A percentile compares a stretch with the other conserved stretches of the same genome.
Evolutionary conservation across 2,113 vertebrate genomes (phyloP).

Genomic region (Calidris pugnax): DNA sequence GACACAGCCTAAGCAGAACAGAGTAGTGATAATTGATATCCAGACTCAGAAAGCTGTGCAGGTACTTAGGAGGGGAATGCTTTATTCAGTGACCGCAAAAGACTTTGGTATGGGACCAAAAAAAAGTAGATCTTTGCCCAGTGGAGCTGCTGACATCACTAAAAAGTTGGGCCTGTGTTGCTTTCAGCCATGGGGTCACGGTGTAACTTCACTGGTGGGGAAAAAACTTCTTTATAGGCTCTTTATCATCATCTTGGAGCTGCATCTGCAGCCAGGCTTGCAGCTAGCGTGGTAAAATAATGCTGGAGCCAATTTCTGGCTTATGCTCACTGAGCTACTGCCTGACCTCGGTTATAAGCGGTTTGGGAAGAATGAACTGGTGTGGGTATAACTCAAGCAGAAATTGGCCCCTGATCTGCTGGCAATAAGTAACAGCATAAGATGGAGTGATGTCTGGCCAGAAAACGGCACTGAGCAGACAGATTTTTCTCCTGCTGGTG

Average conservation of each 20-base stretch:
- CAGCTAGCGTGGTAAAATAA: not conserved
- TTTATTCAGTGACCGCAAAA: not conserved
- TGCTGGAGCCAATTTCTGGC: not conserved
- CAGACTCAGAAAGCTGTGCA: constrained; percentile 91
- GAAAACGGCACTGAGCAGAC: not conserved
- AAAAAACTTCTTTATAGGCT: not conserved
- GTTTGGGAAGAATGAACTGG: not conserved
- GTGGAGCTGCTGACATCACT: not conserved
- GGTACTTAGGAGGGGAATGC: constrained; percentile 73
- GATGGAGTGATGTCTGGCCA: not conserved
- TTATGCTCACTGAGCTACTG: not conserved
- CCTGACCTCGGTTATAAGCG: not conserved
- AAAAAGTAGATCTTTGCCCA: not conserved
- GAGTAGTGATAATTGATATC: constrained; percentile 88
- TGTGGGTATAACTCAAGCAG: not conserved
- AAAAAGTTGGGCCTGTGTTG: not conserved
- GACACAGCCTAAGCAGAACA: constrained; percentile 85
- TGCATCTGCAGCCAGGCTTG: not conserved
- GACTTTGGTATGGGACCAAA: not conserved
- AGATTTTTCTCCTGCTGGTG: not conserved
- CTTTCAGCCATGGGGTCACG: not conserved
- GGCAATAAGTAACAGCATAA: not conserved
- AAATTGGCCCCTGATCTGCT: not conserved
- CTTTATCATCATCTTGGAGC: not conserved
- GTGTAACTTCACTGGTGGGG: not conserved